A percentile compares a stretch with the other conserved stretches of the same genome.
Evolutionary conservation across 2,797 vertebrate genomes (phyloP).

Genomic region (Gorsachius magnificus): DNA sequence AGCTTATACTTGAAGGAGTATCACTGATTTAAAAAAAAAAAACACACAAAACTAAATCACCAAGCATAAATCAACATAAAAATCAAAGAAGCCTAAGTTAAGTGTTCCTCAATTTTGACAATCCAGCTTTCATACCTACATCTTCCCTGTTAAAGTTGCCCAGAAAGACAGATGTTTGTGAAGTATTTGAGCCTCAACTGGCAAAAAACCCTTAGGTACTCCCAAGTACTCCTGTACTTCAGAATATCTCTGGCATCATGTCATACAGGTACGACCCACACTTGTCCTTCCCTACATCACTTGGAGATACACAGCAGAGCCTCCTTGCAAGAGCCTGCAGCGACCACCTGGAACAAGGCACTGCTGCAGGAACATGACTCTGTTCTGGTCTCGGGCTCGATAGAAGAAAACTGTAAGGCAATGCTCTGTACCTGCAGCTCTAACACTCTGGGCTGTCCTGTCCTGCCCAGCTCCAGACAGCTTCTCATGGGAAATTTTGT

Average conservation of each 20-base stretch:
- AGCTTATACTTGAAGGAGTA: not conserved
- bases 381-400: not conserved
- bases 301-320: fast-evolving
- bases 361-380: not conserved
- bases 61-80: too few species aligned
- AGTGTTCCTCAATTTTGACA: not conserved
- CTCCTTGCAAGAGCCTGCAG: not conserved
- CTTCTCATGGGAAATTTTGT: not conserved
- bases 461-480: not conserved
- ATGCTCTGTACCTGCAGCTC: constrained; percentile 52
- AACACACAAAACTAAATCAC: not conserved
- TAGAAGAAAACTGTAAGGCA: not conserved
- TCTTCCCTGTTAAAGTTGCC: not conserved
- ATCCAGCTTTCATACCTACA: not conserved
- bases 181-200: not conserved
- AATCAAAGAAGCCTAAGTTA: not conserved
- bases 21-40: not conserved
- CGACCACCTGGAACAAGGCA: not conserved
- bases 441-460: not conserved
- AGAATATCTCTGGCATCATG: not conserved
- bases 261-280: not conserved
- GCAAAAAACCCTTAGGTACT: not conserved
- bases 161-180: not conserved
- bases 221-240: not conserved
- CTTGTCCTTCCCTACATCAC: not conserved